Conservation (phyloP, 2,113 vertebrate species). For the Catagonus wagneri region DNA sequence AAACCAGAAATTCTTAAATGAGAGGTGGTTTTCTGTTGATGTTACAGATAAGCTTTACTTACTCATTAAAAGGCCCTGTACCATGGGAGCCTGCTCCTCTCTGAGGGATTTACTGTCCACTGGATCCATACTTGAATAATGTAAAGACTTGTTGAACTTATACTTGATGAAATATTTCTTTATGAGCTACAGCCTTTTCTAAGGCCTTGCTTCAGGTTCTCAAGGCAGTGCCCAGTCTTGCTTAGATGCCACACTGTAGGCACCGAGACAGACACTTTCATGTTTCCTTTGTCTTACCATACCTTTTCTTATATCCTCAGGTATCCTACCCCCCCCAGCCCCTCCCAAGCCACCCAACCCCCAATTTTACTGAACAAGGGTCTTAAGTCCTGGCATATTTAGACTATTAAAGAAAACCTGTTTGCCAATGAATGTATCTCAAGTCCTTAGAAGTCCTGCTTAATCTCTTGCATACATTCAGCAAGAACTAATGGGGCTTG, state of each 20-base stretch:
- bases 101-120: neutral
- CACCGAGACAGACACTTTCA: neutral
- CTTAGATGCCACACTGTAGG: neutral
- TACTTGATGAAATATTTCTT: neutral
- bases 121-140: neutral
- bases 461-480: constrained; percentile 31
- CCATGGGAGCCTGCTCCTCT: neutral
- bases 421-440: neutral
- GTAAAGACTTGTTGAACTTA: neutral
- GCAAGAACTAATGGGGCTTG: neutral
- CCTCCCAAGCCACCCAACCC: no score
- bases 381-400: neutral
- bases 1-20: neutral
- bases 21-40: neutral
- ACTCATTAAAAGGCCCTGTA: neutral
- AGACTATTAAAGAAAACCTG: neutral
- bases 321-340: no score
- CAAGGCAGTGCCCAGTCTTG: neutral
- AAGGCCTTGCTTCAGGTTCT: neutral
- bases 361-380: neutral
- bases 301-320: neutral
- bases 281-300: neutral
- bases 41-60: neutral
- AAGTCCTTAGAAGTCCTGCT: constrained; percentile 30
- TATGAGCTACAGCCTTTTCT: neutral